Base-by-base conservation (phyloP, 2,888 invertebrate genomes). In the Polylopha cassiicola region DNA sequence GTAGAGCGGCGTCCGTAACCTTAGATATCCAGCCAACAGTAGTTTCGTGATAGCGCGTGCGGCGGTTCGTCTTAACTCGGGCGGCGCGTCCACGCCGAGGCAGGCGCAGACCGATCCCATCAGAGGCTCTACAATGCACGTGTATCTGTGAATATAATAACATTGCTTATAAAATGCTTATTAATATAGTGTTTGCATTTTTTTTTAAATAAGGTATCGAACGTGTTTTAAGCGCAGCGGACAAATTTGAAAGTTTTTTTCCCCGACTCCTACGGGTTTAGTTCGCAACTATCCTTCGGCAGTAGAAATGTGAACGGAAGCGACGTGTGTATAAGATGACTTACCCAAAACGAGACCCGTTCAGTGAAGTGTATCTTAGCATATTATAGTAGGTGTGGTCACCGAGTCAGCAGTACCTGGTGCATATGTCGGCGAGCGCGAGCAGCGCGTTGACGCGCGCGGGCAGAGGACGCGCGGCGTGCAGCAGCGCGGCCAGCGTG, bases 21-120 rank as follows among this genome's bases (percentile, higher is more conserved):
- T 91, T 48, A 94, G 80, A 61, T 85, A 93, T 33, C 92, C 92
- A 55, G 91, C 91, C 47, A 92, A 89, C 39, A 93, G 76, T 9
- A 94, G 84, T 10, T 88, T 86, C 1, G 92, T 91, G 43, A 94
- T 81, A 14, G 90, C 79, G 9, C 89, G 87, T 21, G 92, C 81
- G 6, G 92, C 90, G 36, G 89, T 87, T 43, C 89, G 87, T n/a
- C 93, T 86, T 30, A 94, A 87, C 26, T 79, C 60, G 0, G 85
- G 64, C 47, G 87, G 82, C 0, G 80, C 61, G 39, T 87, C 32
- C 17, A 21, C 86, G 46, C 87, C 87, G 63, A 94, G 81, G 61
- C 92, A 91, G n/a, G 87, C 73, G 52, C 90, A 89, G 68, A 92
- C 87, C 21, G 87, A 81, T 5, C 85, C 77, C 50, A 93, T 71